Percentiles rank a stretch among this genome's conserved stretches.
Conservation (phyloP, 23 tunicate species). For the Botrylloides violaceus region DNA sequence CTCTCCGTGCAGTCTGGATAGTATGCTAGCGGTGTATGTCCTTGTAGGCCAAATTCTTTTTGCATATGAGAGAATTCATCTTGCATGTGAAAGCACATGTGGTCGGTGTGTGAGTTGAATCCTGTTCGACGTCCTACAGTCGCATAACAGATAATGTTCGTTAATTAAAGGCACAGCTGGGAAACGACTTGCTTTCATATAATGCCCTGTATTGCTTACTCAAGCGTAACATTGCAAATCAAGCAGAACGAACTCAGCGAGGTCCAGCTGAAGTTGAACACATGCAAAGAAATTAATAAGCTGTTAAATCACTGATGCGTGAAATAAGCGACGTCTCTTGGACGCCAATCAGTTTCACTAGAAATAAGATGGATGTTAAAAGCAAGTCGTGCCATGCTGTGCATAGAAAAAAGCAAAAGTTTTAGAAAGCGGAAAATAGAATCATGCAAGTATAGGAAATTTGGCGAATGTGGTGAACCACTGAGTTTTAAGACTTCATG, state of each 20-base stretch:
- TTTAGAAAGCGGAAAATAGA: not conserved
- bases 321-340: too few relatives aligned
- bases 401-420: not conserved
- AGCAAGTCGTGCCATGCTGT: not conserved
- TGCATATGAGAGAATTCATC: constrained; percentile 22
- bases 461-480: too few relatives aligned
- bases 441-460: too few relatives aligned
- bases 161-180: not conserved
- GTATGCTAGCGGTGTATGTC: constrained; percentile 25
- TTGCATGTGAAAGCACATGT: constrained; percentile 27
- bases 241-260: too few relatives aligned
- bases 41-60: not conserved
- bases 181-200: not conserved
- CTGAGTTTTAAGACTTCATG: too few relatives aligned
- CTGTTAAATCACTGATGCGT: too few relatives aligned
- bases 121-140: not conserved
- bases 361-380: too few relatives aligned
- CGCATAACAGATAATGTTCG: not conserved
- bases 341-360: too few relatives aligned
- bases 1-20: constrained; percentile 38
- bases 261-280: too few relatives aligned
- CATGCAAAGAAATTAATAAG: too few relatives aligned
- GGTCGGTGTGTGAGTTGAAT: not conserved
- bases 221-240: not conserved
- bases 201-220: too few relatives aligned